A percentile compares a stretch with the other conserved stretches of the same genome.
phyloP scores from a whole-genome alignment of 2,113 vertebrate genomes.

The Vireo altiloquus region DNA sequence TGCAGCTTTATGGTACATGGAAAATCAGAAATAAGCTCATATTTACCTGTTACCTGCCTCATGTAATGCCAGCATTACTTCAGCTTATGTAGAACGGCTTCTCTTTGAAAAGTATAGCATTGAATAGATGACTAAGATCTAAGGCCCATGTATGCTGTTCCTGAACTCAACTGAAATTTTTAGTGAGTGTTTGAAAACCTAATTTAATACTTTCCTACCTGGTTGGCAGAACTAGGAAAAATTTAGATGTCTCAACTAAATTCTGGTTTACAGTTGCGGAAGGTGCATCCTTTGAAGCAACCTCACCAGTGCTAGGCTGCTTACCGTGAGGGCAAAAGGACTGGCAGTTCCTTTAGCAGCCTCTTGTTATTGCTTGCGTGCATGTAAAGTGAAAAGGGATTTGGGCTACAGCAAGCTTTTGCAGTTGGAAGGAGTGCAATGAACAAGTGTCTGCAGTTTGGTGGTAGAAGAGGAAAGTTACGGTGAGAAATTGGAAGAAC shows the following conservation, averaged over 20 bases:
- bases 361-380: background rate
- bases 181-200: background rate
- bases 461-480: background rate
- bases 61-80: background rate
- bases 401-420: background rate
- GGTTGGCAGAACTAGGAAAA: background rate
- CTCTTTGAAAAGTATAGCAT: background rate
- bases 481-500: background rate
- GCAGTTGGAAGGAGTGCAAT: background rate
- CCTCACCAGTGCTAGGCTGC: background rate
- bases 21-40: background rate
- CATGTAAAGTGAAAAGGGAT: background rate
- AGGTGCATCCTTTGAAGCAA: background rate
- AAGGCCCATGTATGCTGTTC: background rate
- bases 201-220: fast-evolving
- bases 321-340: background rate
- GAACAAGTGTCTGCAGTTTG: background rate
- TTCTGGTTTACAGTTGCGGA: background rate
- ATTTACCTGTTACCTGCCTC: background rate
- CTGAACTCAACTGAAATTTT: background rate
- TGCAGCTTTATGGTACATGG: background rate
- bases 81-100: background rate
- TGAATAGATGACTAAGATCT: background rate
- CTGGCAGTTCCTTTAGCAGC: background rate
- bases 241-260: background rate